Conservation (phyloP, 2,113 vertebrate species). For the Myodes glareolus region DNA sequence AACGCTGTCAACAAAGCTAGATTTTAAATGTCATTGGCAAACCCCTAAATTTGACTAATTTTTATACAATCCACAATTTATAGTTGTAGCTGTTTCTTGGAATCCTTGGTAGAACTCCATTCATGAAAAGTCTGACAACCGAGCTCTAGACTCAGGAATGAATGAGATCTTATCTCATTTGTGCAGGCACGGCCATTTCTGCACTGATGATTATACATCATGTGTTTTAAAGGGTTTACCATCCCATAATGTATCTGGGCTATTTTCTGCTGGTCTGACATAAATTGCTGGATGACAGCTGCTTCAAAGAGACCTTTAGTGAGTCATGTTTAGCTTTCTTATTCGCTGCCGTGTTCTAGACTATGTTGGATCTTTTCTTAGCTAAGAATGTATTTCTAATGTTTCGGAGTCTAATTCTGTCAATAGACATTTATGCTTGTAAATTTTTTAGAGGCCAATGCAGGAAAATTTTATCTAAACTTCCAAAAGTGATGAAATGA, state of each 20-base stretch:
- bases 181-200: slow-evolving; percentile 75
- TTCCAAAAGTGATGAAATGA: not conserved
- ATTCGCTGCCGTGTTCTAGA: not conserved
- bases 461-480: not conserved
- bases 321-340: not conserved
- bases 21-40: slow-evolving; percentile 45
- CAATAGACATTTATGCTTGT: not conserved
- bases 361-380: slow-evolving; percentile 21
- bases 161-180: slow-evolving; percentile 80
- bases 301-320: slow-evolving; percentile 62
- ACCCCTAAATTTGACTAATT: slow-evolving; percentile 17
- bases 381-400: not conserved
- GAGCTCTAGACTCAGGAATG: slow-evolving; percentile 80
- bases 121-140: slow-evolving; percentile 83
- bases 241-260: slow-evolving; percentile 75
- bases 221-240: slow-evolving; percentile 77
- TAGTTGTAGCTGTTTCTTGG: slow-evolving; percentile 85
- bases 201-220: slow-evolving; percentile 80
- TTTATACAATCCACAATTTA: slow-evolving; percentile 60
- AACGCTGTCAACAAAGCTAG: not conserved
- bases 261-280: slow-evolving; percentile 69
- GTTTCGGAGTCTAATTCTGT: not conserved
- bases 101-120: slow-evolving; percentile 81
- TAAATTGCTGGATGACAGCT: slow-evolving; percentile 62
- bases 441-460: not conserved